These are phyloP conservation scores for Mimumesa dahlbomi DNA, from an alignment of 2,888 invertebrate species.

Conservation along the genomic window DNA sequence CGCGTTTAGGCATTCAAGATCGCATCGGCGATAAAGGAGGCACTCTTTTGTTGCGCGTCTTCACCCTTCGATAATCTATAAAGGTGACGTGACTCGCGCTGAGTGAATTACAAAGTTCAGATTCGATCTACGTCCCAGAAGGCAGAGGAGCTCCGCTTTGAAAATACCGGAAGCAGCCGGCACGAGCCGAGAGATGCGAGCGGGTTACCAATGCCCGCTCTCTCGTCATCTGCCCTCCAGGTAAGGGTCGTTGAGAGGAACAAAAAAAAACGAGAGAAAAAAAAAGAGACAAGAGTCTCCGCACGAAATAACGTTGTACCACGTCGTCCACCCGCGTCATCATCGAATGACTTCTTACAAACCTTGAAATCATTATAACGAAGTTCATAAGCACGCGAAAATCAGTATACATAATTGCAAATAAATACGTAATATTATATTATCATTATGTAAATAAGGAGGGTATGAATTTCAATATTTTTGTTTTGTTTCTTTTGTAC, in stretches of 20 bases:
- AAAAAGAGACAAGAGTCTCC: neutral
- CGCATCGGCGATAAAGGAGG: conserved; percentile 17
- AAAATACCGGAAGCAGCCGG: conserved; percentile 76
- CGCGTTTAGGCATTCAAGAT: conserved; percentile 10
- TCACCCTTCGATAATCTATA: conserved; percentile 33
- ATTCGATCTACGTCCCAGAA: conserved; percentile 54
- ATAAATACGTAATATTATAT: no score
- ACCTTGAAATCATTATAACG: no score
- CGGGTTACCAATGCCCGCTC: conserved; percentile 60
- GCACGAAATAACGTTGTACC: conserved; percentile 1
- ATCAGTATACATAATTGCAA: no score
- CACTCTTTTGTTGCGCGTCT: conserved; percentile 18
- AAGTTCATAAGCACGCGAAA: no score
- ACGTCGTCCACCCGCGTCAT: neutral
- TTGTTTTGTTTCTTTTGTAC: no score
- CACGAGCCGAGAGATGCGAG: conserved; percentile 69
- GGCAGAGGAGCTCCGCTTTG: conserved; percentile 59
- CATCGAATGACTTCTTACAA: no score
- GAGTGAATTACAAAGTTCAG: conserved; percentile 64
- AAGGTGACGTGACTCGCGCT: conserved; percentile 51
- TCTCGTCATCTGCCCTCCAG: conserved; percentile 62
- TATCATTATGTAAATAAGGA: no score
- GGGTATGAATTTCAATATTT: no score
- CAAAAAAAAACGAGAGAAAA: no score
- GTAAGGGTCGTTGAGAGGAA: conserved; percentile 30